Percentiles rank a stretch among this genome's conserved stretches.
Conservation (phyloP, 2,888 invertebrate genomes). For the Leucozona laternaria region DNA sequence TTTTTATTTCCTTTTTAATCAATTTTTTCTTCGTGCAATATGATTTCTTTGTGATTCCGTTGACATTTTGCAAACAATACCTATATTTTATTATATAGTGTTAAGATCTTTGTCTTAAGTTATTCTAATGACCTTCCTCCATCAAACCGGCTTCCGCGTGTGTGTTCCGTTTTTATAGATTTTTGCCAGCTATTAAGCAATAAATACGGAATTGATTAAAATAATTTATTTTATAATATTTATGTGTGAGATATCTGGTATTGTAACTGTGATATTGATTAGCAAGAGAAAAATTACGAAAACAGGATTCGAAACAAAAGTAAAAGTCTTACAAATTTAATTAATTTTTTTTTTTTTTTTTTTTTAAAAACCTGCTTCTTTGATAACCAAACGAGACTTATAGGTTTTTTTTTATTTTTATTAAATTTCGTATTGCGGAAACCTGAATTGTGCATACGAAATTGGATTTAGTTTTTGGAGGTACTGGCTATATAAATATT, state of each 20-base stretch:
- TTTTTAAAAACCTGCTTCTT: neutral
- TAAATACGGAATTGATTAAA: neutral
- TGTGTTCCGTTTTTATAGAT: neutral
- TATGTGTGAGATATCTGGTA: conserved; percentile 21
- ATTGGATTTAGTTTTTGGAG: neutral
- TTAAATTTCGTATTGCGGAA: neutral
- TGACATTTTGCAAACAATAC: conserved; percentile 17
- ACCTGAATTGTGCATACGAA: neutral
- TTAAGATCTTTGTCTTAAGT: neutral
- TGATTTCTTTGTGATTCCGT: conserved; percentile 8
- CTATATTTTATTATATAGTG: neutral
- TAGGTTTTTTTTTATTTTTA: neutral
- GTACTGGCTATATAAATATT: neutral
- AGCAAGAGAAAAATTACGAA: conserved; percentile 41
- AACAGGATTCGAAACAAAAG: conserved; percentile 56
- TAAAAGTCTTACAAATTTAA: conserved; percentile 57
- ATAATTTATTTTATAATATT: neutral
- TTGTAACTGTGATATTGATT: conserved; percentile 40
- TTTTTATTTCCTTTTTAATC: neutral
- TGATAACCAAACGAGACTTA: conserved; percentile 1
- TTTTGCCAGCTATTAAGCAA: conserved; percentile 24
- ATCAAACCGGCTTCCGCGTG: conserved; percentile 19
- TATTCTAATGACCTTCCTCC: conserved; percentile 14
- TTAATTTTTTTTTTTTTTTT: neutral
- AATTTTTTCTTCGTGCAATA: neutral